Conservation (phyloP, 1,140 invertebrate species). For the Coelopa frigida region DNA sequence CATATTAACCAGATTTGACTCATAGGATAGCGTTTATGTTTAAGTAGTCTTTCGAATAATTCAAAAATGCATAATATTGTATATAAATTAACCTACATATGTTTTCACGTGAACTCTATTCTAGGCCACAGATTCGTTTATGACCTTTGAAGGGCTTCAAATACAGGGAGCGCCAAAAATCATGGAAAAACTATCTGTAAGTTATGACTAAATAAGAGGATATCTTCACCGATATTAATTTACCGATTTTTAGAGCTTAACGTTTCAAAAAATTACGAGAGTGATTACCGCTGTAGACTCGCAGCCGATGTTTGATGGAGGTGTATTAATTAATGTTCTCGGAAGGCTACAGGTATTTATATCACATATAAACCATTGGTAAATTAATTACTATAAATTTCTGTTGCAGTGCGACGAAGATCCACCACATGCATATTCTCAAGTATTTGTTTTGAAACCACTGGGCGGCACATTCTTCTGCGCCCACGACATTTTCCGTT, state of each 20-base stretch:
- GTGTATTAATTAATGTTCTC: constrained; percentile 86
- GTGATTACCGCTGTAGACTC: constrained; percentile 88
- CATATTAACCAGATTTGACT: too few relatives aligned
- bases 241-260: constrained; percentile 60
- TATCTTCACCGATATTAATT: neutral
- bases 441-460: constrained; percentile 84
- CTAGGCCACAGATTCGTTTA: constrained; percentile 82
- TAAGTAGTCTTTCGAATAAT: too few relatives aligned
- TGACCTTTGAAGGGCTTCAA: constrained; percentile 92
- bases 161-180: constrained; percentile 86
- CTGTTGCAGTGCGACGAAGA: constrained; percentile 82
- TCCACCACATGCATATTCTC: constrained; percentile 82
- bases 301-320: constrained; percentile 92
- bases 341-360: constrained; percentile 81
- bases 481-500: constrained; percentile 88
- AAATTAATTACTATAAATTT: constrained; percentile 11
- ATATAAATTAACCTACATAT: constrained; percentile 16
- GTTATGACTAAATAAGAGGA: constrained; percentile 26
- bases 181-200: constrained; percentile 88
- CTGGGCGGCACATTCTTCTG: constrained; percentile 76
- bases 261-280: constrained; percentile 89
- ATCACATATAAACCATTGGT: neutral
- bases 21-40: too few relatives aligned
- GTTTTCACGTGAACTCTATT: constrained; percentile 45
- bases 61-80: too few relatives aligned